These are phyloP conservation scores for Pluvialis apricaria DNA, from an alignment of 2,113 vertebrate species.

Conservation along the genomic window DNA sequence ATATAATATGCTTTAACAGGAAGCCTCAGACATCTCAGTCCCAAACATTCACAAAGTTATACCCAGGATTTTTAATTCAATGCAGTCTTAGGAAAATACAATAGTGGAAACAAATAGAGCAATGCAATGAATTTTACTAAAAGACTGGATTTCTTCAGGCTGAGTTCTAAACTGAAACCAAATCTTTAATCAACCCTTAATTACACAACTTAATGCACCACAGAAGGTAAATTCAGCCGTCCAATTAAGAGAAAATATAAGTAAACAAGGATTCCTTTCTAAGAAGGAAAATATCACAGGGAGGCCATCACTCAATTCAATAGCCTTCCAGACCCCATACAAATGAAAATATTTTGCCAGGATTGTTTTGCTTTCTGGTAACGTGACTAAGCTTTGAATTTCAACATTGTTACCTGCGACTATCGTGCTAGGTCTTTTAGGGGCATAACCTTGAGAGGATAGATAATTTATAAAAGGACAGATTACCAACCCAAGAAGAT, in stretches of 20 bases:
- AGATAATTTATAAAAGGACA: not conserved
- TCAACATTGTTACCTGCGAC: not conserved
- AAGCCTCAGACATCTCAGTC: constrained; percentile 1
- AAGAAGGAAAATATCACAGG: not conserved
- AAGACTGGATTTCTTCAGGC: not conserved
- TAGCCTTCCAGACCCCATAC: not conserved
- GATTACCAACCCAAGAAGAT: not conserved
- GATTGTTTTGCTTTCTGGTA: not conserved
- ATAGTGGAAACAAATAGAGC: not conserved
- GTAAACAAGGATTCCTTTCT: constrained; percentile 9
- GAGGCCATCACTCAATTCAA: not conserved
- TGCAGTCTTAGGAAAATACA: not conserved
- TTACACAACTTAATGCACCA: constrained; percentile 19
- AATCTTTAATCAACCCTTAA: constrained; percentile 41
- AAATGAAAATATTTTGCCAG: constrained; percentile 34
- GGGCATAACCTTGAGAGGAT: not conserved
- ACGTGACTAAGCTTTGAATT: not conserved
- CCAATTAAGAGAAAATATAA: constrained; percentile 14
- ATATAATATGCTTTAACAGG: constrained; percentile 11
- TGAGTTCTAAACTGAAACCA: constrained; percentile 10
- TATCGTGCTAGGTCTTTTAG: not conserved
- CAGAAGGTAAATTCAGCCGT: constrained; percentile 10
- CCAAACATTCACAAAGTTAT: constrained; percentile 2
- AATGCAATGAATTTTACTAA: not conserved
- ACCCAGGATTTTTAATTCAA: constrained; percentile 21